Percentiles rank a stretch among this genome's conserved stretches.
These are phyloP conservation scores for Mus minutoides DNA, from an alignment of 2,797 vertebrate genomes.

Conservation along the genomic window DNA sequence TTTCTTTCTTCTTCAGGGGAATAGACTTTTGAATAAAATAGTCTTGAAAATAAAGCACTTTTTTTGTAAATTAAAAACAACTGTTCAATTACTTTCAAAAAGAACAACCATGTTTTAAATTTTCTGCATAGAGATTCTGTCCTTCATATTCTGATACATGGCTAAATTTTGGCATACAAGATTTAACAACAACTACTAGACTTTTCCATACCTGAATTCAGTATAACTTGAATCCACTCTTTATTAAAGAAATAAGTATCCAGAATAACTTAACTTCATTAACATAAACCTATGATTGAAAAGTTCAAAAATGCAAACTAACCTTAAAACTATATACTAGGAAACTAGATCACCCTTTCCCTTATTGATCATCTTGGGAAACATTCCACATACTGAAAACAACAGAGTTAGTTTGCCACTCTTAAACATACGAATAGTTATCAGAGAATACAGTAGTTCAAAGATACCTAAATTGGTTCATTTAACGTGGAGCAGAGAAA, in stretches of 20 bases:
- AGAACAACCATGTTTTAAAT: background rate
- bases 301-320: background rate
- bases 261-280: background rate
- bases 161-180: background rate
- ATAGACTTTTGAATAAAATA: background rate
- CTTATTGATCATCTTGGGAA: background rate
- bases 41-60: background rate
- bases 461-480: background rate
- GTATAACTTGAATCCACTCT: background rate
- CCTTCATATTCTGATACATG: constrained; percentile 1
- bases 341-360: background rate
- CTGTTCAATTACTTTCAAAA: background rate
- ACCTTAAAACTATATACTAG: background rate
- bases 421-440: background rate
- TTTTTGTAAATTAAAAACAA: constrained; percentile 7
- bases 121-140: background rate
- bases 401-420: background rate
- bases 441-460: background rate
- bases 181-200: background rate
- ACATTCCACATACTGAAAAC: background rate
- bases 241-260: background rate
- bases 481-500: background rate
- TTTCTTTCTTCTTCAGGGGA: background rate
- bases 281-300: background rate
- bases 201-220: background rate